Conservation (phyloP, 2,113 vertebrate genomes). For the Corvus cornix region DNA sequence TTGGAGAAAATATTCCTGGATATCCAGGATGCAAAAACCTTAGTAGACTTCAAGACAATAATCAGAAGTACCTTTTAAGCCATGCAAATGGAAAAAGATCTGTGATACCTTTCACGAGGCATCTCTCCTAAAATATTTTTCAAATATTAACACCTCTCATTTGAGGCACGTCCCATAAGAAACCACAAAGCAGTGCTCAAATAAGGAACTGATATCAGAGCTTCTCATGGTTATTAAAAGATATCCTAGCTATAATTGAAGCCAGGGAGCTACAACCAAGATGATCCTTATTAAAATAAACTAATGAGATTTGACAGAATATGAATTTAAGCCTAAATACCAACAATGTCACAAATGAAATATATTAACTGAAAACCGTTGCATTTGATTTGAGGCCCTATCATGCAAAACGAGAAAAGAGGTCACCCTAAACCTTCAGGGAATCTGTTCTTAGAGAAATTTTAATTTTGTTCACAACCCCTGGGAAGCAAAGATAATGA, state of each 20-base stretch:
- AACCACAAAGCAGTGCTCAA: neutral
- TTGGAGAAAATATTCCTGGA: neutral
- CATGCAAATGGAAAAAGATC: neutral
- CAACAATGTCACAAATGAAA: constrained; percentile 45
- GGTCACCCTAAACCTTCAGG: constrained; percentile 10
- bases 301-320: constrained; percentile 44
- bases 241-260: neutral
- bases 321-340: constrained; percentile 40
- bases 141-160: neutral
- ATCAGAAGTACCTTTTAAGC: neutral
- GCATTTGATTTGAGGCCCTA: neutral
- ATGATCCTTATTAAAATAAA: constrained; percentile 13
- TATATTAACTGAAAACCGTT: constrained; percentile 26
- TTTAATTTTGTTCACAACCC: constrained; percentile 32
- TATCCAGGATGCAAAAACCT: neutral
- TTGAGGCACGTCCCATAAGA: neutral
- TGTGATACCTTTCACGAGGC: neutral
- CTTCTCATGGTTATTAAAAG: neutral
- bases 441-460: constrained; percentile 35
- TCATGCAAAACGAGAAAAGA: constrained; percentile 4
- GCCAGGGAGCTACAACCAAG: neutral
- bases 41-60: neutral
- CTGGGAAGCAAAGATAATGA: constrained; percentile 40
- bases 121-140: constrained; percentile 10
- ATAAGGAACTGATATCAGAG: neutral